Percentiles rank a stretch among this genome's conserved stretches.
Evolutionary conservation across 2,113 vertebrate genomes (phyloP).

Genomic region (Urocolius indicus): DNA sequence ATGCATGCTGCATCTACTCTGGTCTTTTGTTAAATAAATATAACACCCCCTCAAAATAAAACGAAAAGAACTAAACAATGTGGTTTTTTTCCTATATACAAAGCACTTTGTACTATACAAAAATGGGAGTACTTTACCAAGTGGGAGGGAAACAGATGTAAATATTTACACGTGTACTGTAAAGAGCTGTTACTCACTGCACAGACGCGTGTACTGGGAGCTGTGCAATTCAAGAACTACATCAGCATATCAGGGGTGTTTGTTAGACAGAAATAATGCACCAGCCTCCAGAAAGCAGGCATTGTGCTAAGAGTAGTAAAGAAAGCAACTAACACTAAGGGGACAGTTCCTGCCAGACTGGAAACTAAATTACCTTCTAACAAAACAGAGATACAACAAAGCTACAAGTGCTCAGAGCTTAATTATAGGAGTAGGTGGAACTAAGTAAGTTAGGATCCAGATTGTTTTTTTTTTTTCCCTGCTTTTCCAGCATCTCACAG

Average conservation of each 20-base stretch:
- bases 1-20: not conserved
- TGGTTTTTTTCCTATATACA: not conserved
- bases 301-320: not conserved
- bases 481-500: not conserved
- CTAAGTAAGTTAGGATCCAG: not conserved
- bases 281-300: not conserved
- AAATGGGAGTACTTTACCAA: slow-evolving; percentile 32
- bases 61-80: not conserved
- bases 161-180: slow-evolving; percentile 45
- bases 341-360: not conserved
- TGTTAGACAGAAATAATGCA: not conserved
- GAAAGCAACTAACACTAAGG: not conserved
- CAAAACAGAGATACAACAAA: slow-evolving; percentile 1
- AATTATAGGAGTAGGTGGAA: not conserved
- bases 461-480: not conserved
- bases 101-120: slow-evolving; percentile 9
- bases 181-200: slow-evolving; percentile 3
- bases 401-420: not conserved
- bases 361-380: not conserved
- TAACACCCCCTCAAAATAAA: slow-evolving; percentile 34
- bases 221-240: not conserved
- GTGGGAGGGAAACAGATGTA: slow-evolving; percentile 31
- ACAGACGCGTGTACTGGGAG: not conserved
- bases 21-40: slow-evolving; percentile 45
- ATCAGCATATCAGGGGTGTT: not conserved